These are phyloP conservation scores for Acanthosepion esculentum DNA, from an alignment of 2,888 invertebrate genomes.

Conservation along the genomic window DNA sequence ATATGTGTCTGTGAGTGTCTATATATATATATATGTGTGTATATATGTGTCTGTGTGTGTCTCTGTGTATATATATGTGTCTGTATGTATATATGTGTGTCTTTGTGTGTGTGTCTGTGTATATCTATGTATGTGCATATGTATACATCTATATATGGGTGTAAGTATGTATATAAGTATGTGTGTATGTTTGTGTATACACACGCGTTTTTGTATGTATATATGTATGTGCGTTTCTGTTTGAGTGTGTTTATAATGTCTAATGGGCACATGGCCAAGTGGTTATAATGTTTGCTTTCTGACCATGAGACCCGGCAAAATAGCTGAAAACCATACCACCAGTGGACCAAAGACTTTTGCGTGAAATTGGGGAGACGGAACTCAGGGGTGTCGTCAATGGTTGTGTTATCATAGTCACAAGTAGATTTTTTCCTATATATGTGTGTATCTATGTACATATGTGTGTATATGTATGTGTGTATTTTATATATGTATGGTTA, in stretches of 20 bases:
- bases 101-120: background rate
- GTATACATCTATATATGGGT: background rate
- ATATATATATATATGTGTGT: background rate
- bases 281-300: too few species aligned
- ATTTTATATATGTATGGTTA: too few species aligned
- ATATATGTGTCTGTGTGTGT: background rate
- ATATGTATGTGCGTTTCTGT: background rate
- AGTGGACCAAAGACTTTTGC: too few species aligned
- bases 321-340: too few species aligned
- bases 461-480: too few species aligned
- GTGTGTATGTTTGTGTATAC: background rate
- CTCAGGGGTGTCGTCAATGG: too few species aligned
- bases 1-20: background rate
- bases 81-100: background rate
- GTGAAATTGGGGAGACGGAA: too few species aligned
- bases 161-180: background rate
- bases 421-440: too few species aligned
- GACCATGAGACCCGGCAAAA: too few species aligned
- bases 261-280: too few species aligned
- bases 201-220: background rate
- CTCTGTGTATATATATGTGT: background rate
- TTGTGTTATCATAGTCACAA: too few species aligned
- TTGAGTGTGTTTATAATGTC: background rate
- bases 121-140: background rate
- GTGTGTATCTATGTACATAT: too few species aligned